Evolutionary conservation across 2,113 vertebrate species (phyloP).

Genomic region (Gobio gobio): DNA sequence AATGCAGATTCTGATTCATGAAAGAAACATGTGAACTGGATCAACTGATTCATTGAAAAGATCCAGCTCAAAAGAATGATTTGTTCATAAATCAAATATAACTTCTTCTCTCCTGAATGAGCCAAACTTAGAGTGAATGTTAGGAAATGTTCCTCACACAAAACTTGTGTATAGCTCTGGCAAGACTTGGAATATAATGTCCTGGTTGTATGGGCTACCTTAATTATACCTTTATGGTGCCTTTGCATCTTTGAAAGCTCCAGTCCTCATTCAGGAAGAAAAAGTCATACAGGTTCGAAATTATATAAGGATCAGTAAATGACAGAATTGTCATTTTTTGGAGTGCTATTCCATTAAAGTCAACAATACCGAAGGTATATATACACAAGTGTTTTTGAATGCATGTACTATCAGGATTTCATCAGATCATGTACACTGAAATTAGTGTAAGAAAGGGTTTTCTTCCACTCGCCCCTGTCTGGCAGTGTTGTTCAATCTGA

Average conservation of each 20-base stretch:
- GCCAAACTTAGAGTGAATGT: neutral
- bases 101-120: neutral
- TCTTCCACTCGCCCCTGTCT: neutral
- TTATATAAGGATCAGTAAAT: neutral
- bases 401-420: neutral
- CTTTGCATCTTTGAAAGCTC: neutral
- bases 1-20: neutral
- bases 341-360: neutral
- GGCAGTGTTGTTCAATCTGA: constrained; percentile 64
- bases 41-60: neutral
- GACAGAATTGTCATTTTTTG: neutral
- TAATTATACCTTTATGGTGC: neutral
- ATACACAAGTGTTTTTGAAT: neutral
- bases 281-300: neutral
- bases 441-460: neutral
- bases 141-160: too few relatives aligned
- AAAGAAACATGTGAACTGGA: neutral
- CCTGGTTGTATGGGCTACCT: neutral
- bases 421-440: neutral
- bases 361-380: neutral
- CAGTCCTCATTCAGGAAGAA: neutral
- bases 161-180: too few relatives aligned
- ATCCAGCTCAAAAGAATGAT: neutral
- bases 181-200: neutral
- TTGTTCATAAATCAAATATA: neutral